Base-by-base conservation (phyloP, 2,888 invertebrate genomes). In the Entomobrya multifasciata region DNA sequence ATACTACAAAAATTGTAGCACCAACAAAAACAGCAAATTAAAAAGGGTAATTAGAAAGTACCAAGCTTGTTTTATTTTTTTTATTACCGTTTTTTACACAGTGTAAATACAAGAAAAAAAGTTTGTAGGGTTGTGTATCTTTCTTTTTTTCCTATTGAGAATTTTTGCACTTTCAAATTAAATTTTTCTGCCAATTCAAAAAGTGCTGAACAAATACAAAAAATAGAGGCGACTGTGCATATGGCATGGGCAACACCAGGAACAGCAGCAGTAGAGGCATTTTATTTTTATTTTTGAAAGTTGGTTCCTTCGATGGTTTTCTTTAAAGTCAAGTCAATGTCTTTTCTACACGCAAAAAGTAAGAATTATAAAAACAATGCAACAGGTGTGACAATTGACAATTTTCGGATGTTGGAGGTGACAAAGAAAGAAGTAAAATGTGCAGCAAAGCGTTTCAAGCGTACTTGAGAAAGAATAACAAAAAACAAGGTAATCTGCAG, bases 41-140 rank as follows among this genome's bases (percentile, higher is more conserved):
- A 65, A 65, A 41, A n/a, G 65, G 15, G 15, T 44, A 72, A 44
- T 72, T 72, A 72, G 72, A 72, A 72, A 72, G 72, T 49, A n/a
- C n/a, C n/a, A 72, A 72, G 72, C 44, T 72, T 72, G 72, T 72
- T 47, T 72, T 49, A 72, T 22, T 25, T 8, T 47, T 47, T 72
- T 72, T 72, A 72, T 72, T 22, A 15, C 72, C 25, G 22, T 30
- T 20, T 72, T 20, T 22, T 44, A 47, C 15, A 47, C 15, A 27
- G 27, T 44, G 15, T 11, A 30, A 13, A 22, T 25, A 67, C 41
- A 25, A 49, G 25, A 10, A n/a, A 49, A n/a, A 27, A 25, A 41
- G 17, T 47, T n/a, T n/a, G n/a, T n/a, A n/a, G n/a, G n/a, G n/a
- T n/a, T n/a, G n/a, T n/a, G n/a, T n/a, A n/a, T n/a, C n/a, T n/a